A percentile compares a stretch with the other conserved stretches of the same genome.
Conservation (phyloP, 1,140 invertebrate genomes). For the Eriosoma lanigerum region DNA sequence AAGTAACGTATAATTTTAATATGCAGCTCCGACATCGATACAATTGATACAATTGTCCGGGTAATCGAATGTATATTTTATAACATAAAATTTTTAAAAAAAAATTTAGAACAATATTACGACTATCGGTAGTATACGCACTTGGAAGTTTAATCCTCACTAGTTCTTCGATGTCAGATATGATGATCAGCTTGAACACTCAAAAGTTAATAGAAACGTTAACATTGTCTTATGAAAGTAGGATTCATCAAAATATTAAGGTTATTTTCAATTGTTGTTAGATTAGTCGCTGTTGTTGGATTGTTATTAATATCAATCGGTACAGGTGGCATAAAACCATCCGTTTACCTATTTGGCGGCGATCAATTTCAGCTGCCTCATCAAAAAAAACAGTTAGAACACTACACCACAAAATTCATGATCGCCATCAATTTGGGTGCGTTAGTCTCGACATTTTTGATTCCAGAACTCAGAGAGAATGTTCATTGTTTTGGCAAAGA, state of each 20-base stretch:
- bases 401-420: slow-evolving; percentile 93
- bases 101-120: slow-evolving; percentile 78
- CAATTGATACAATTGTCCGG: too few species aligned
- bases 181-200: neutral
- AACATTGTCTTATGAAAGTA: too few species aligned
- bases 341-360: slow-evolving; percentile 94
- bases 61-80: too few species aligned
- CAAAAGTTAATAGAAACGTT: neutral
- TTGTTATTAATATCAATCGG: slow-evolving; percentile 82
- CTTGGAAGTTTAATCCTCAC: slow-evolving; percentile 81
- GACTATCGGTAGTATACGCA: slow-evolving; percentile 84
- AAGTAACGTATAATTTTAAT: slow-evolving; percentile 57
- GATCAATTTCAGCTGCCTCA: slow-evolving; percentile 88
- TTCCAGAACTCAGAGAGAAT: slow-evolving; percentile 81
- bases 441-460: slow-evolving; percentile 84
- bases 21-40: too few species aligned
- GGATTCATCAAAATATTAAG: neutral
- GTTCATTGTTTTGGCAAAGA: slow-evolving; percentile 79
- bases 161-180: slow-evolving; percentile 63
- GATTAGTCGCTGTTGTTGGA: slow-evolving; percentile 72
- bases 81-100: too few species aligned
- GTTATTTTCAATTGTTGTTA: slow-evolving; percentile 57
- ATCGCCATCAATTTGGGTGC: slow-evolving; percentile 92
- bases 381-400: slow-evolving; percentile 73
- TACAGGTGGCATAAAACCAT: slow-evolving; percentile 96